Base-by-base conservation (phyloP, 2,888 invertebrate genomes). In the Dusona sp. region DNA sequence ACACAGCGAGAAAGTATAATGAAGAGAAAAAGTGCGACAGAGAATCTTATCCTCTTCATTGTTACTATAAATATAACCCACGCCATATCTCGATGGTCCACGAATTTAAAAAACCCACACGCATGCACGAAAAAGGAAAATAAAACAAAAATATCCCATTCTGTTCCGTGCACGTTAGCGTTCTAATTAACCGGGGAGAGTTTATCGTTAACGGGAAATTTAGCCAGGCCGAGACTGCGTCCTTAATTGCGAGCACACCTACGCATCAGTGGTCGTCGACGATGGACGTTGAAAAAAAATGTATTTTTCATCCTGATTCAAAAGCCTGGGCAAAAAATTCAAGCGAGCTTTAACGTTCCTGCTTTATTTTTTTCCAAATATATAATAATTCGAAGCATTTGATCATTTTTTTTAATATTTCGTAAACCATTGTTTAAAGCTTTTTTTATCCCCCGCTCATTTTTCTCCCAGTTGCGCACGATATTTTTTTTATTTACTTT, bases 201-300 rank as follows among this genome's bases (percentile, higher is more conserved):
- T 80, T 83, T 80, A 83, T 84, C 80, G 80, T 84, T 84, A 68
- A 81, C 78, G 74, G 81, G 75, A 67, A 70, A 79, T 81, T 77
- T 79, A 73, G 57, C 73, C 78, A 45, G n/a, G 45, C 25, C 64
- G 48, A 73, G 80, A 79, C 79, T 64, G 72, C 48, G 79, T 68
- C 79, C 86, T 83, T 79, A 78, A 84, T 84, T 84, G 73, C 78
- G 67, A 73, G 78, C 51, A 70, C 79, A 86, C 86, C 86, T 84
- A 86, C 86, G 83, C 75, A 38, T 11, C 51, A 29, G 64, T 51
- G 73, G 13, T 64, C 64, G 51, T 65, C 68, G 73, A 75, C 45
- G 57, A 25, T 38, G 54, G 45, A 19, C 1, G 16, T 19, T 19
- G 25, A 68, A 73, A 80, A 77, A 75, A 79, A 65, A 57, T 25